Conservation (phyloP, 2,113 vertebrate genomes). For the Emberiza fucata region DNA sequence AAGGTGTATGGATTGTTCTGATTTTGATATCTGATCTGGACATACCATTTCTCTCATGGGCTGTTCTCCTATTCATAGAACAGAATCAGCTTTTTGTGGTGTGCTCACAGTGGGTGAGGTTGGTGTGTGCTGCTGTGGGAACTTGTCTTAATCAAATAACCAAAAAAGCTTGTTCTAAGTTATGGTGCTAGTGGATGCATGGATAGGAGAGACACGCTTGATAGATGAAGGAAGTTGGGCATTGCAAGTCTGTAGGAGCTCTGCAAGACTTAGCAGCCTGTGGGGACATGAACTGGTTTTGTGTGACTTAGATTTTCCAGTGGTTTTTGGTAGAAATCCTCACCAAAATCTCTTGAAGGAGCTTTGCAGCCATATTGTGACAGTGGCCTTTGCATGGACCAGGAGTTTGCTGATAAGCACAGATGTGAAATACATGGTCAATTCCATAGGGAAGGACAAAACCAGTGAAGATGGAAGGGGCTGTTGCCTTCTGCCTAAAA, state of each 20-base stretch:
- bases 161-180: neutral
- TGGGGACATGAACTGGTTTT: neutral
- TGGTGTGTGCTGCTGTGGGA: neutral
- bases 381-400: neutral
- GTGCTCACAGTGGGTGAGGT: neutral
- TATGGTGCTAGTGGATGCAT: neutral
- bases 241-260: neutral
- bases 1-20: neutral
- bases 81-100: neutral
- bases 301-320: neutral
- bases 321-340: neutral
- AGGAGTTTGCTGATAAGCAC: neutral
- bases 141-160: neutral
- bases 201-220: neutral
- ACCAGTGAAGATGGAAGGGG: neutral
- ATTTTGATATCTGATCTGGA: neutral
- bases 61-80: neutral
- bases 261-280: neutral
- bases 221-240: neutral
- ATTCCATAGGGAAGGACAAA: neutral
- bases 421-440: fast-evolving
- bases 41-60: neutral
- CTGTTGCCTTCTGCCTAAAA: neutral
- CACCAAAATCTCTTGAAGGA: neutral
- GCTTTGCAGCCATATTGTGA: neutral